phyloP scores from a whole-genome alignment of 2,888 invertebrate species.

The Pilophorus perplexus region DNA sequence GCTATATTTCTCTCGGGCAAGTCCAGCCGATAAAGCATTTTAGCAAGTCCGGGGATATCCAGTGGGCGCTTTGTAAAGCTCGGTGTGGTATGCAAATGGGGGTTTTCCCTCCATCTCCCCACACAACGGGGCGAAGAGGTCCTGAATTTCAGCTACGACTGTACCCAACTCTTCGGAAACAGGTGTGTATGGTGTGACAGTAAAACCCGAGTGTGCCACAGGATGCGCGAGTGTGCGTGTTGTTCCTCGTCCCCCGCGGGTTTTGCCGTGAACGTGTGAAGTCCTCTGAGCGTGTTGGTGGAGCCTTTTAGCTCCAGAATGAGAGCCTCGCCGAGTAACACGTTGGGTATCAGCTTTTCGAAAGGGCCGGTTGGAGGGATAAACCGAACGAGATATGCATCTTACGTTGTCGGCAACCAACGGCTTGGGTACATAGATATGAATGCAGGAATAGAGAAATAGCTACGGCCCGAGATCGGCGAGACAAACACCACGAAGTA shows the following conservation, averaged over 20 bases:
- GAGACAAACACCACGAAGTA: no score
- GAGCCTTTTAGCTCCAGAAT: neutral
- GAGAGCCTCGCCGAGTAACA: conserved; percentile 9
- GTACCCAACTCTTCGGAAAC: conserved; percentile 25
- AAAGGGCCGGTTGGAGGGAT: neutral
- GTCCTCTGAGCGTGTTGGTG: no score
- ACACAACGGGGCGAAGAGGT: neutral
- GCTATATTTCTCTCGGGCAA: no score
- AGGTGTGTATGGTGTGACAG: conserved; percentile 31
- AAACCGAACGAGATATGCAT: conserved; percentile 31
- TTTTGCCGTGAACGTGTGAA: neutral
- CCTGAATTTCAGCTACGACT: conserved; percentile 31
- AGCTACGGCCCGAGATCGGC: no score
- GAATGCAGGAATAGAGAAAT: no score
- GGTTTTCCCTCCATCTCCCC: no score
- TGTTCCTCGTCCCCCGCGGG: neutral
- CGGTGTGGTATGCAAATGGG: conserved; percentile 26
- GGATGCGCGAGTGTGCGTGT: conserved; percentile 11
- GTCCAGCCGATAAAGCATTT: conserved; percentile 10
- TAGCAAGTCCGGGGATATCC: neutral
- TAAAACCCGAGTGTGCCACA: conserved; percentile 2
- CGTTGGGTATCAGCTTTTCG: conserved; percentile 22
- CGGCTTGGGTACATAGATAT: no score
- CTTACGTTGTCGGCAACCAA: conserved; percentile 37
- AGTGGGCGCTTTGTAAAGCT: conserved; percentile 16